Evolutionary conservation across 2,797 vertebrate species (phyloP).

Genomic region (Acanthopagrus latus): DNA sequence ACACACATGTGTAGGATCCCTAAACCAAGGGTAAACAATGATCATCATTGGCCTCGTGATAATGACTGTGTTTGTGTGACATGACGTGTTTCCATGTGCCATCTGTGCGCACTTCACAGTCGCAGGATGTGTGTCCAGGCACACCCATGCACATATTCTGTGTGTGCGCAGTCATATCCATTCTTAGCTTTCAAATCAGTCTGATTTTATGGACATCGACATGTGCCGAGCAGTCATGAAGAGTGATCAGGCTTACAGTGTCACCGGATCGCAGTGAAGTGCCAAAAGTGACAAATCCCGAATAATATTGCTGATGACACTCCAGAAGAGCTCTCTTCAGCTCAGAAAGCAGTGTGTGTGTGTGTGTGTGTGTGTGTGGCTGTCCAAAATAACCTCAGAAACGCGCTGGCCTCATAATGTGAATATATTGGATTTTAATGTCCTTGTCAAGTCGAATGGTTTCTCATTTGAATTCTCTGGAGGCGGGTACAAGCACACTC

Average conservation of each 20-base stretch:
- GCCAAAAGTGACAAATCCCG: constrained; percentile 58
- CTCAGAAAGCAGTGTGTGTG: constrained; percentile 26
- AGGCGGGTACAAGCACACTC: constrained; percentile 48
- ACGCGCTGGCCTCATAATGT: constrained; percentile 61
- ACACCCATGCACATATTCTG: background rate
- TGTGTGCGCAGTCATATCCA: constrained; percentile 20
- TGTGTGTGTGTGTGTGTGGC: constrained; percentile 10
- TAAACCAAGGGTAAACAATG: constrained; percentile 49
- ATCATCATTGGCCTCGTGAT: constrained; percentile 32
- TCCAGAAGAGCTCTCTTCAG: constrained; percentile 34
- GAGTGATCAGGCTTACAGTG: constrained; percentile 62
- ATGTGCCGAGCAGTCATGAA: constrained; percentile 49
- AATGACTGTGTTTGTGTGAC: constrained; percentile 34
- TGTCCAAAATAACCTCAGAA: constrained; percentile 63
- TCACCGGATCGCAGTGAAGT: constrained; percentile 49
- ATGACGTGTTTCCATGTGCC: constrained; percentile 4
- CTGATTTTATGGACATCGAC: constrained; percentile 56
- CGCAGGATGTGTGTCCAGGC: background rate
- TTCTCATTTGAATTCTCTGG: constrained; percentile 67
- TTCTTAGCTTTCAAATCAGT: constrained; percentile 49
- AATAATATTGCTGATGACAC: constrained; percentile 67
- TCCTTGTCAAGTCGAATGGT: constrained; percentile 76
- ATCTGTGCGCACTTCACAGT: background rate
- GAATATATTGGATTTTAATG: constrained; percentile 81
- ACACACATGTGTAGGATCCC: constrained; percentile 25